Conservation (phyloP, 2,888 invertebrate species). For the Cryptocephalus primarius region DNA sequence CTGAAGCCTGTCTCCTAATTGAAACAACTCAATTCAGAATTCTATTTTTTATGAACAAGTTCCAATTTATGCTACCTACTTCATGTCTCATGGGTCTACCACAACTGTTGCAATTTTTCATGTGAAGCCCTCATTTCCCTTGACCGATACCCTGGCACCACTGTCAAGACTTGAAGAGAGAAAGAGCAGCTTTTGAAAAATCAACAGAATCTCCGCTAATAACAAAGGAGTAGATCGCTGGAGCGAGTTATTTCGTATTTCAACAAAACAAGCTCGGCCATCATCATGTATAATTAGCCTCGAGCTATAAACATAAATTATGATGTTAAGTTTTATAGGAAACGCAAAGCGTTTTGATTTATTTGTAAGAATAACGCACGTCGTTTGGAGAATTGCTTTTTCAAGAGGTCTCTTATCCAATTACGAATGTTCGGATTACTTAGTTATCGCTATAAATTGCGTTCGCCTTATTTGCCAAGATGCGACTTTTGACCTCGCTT, state of each 20-base stretch:
- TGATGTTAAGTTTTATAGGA: slow-evolving; percentile 37
- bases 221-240: slow-evolving; percentile 31
- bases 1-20: too few relatives aligned
- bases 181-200: too few relatives aligned
- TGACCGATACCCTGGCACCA: too few relatives aligned
- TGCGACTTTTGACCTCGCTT: too few relatives aligned
- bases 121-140: too few relatives aligned
- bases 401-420: slow-evolving; percentile 12
- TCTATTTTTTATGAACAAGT: too few relatives aligned
- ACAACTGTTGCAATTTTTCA: too few relatives aligned
- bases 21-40: too few relatives aligned
- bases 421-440: slow-evolving; percentile 9
- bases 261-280: slow-evolving; percentile 34
- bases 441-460: slow-evolving; percentile 10
- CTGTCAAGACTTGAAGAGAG: too few relatives aligned
- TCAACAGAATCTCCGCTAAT: slow-evolving; percentile 28
- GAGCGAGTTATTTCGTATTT: slow-evolving; percentile 36
- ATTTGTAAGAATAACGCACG: slow-evolving; percentile 3
- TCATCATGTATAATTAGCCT: slow-evolving; percentile 37
- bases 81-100: too few relatives aligned
- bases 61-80: too few relatives aligned
- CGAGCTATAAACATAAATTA: slow-evolving; percentile 35
- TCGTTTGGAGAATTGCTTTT: slow-evolving; percentile 14
- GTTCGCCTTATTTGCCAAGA: too few relatives aligned
- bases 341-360: slow-evolving; percentile 12